Percentiles rank a stretch among this genome's conserved stretches.
phyloP scores from a whole-genome alignment of 2,797 vertebrate genomes.

The Knipowitschia caucasica region DNA sequence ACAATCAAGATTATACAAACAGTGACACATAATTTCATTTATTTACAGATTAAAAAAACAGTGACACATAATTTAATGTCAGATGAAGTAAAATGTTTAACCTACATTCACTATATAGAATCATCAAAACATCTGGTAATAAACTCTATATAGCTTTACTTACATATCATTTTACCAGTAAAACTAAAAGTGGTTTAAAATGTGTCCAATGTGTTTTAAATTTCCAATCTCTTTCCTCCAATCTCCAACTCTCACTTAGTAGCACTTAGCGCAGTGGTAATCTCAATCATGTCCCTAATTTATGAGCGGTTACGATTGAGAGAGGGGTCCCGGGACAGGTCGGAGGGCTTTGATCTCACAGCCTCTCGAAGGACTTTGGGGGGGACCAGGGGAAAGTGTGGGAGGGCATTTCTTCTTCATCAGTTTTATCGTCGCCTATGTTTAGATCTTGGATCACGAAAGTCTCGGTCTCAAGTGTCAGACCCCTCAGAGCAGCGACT shows the following conservation, averaged over 20 bases:
- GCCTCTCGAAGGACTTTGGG: constrained; percentile 30
- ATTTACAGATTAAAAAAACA: too few relatives aligned
- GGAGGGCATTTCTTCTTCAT: constrained; percentile 62
- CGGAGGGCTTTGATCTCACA: constrained; percentile 23
- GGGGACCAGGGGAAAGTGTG: constrained; percentile 41
- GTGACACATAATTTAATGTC: too few relatives aligned
- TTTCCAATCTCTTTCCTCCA: background rate
- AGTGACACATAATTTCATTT: too few relatives aligned
- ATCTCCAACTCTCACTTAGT: background rate
- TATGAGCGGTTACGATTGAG: constrained; percentile 10
- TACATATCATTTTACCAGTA: background rate
- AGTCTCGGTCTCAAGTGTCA: constrained; percentile 75
- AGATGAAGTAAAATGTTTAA: background rate
- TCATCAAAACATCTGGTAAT: background rate
- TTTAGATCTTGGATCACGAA: constrained; percentile 74
- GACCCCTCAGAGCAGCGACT: constrained; percentile 40
- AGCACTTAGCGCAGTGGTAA: background rate
- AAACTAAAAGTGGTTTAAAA: background rate
- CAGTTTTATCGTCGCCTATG: constrained; percentile 76
- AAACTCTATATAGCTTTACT: background rate
- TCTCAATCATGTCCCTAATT: constrained; percentile 5
- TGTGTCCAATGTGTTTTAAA: background rate
- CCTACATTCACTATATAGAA: background rate
- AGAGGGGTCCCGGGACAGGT: background rate
- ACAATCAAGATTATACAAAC: too few relatives aligned